A percentile compares a stretch with the other conserved stretches of the same genome.
Evolutionary conservation across 2,888 invertebrate genomes (phyloP).

Genomic region (Blera fallax): DNA sequence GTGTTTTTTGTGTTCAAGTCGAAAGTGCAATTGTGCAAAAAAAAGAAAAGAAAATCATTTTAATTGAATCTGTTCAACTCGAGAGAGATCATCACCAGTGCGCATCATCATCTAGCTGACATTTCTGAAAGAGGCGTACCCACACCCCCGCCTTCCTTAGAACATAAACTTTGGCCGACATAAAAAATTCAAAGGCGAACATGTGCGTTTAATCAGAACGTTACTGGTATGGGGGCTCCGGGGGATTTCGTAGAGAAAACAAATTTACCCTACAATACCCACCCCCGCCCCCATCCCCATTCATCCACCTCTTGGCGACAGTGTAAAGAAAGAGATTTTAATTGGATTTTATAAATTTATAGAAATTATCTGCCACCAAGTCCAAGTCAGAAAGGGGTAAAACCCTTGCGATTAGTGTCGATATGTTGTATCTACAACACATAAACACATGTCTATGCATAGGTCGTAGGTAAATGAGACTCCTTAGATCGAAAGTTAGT

Average conservation of each 20-base stretch:
- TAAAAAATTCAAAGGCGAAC: background rate
- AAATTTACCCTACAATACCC: background rate
- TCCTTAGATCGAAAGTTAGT: background rate
- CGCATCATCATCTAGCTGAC: background rate
- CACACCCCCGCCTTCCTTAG: background rate
- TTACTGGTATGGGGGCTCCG: background rate
- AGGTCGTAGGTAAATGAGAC: background rate
- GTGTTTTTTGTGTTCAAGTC: background rate
- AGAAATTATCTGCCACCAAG: background rate
- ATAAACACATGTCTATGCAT: background rate
- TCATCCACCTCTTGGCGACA: background rate
- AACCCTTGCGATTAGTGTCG: background rate
- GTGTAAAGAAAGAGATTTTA: slow-evolving; percentile 6
- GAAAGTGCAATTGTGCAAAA: background rate
- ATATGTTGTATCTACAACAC: background rate
- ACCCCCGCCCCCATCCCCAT: too few relatives aligned
- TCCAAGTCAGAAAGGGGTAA: background rate
- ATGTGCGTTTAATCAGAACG: slow-evolving; percentile 1
- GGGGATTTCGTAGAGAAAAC: background rate
- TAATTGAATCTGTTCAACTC: background rate
- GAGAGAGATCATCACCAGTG: background rate
- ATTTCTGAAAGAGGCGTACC: background rate
- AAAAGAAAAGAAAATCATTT: too few relatives aligned
- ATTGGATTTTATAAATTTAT: slow-evolving; percentile 44
- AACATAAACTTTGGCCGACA: background rate